These are phyloP conservation scores for Pongo abelii DNA, from an alignment of 2,113 vertebrate species.

Conservation along the genomic window DNA sequence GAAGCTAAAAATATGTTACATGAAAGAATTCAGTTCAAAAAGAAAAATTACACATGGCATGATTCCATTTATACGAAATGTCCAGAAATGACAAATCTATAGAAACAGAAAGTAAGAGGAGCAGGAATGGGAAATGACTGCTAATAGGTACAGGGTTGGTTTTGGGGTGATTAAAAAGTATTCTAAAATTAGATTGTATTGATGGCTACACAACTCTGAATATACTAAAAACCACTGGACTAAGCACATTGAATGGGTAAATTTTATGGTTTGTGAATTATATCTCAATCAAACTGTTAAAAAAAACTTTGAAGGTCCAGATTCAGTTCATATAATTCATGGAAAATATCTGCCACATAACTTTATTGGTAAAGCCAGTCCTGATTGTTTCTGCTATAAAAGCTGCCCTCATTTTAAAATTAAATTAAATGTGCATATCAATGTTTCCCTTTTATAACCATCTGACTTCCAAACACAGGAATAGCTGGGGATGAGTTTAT, in stretches of 20 bases:
- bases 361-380: background rate
- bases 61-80: background rate
- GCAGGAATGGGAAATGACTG: background rate
- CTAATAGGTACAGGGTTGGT: background rate
- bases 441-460: background rate
- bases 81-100: background rate
- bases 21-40: background rate
- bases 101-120: background rate
- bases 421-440: background rate
- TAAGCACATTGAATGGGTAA: background rate
- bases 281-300: background rate
- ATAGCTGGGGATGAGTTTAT: background rate
- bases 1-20: background rate
- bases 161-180: background rate
- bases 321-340: background rate
- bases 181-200: background rate
- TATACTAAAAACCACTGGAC: background rate
- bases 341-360: background rate
- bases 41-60: background rate
- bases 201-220: background rate
- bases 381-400: background rate
- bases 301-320: background rate
- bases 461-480: background rate
- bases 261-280: background rate
- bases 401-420: background rate